phyloP scores from a whole-genome alignment of 2,888 invertebrate species.

The Drosophila demipolita region DNA sequence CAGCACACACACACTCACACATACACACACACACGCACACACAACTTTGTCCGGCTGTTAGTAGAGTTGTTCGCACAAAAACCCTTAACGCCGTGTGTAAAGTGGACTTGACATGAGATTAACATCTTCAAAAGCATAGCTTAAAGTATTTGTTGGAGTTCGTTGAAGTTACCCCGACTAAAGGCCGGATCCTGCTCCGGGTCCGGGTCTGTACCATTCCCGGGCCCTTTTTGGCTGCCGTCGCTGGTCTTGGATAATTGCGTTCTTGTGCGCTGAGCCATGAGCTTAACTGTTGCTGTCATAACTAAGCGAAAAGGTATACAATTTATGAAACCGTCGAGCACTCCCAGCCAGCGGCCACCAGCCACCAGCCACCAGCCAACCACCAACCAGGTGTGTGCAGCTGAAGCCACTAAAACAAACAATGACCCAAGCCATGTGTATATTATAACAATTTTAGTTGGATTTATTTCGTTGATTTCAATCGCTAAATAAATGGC shows the following conservation, averaged over 20 bases:
- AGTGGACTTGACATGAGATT: conserved; percentile 83
- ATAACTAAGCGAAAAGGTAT: conserved; percentile 81
- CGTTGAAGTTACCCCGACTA: conserved; percentile 62
- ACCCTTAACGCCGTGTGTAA: conserved; percentile 80
- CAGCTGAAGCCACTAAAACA: conserved; percentile 28
- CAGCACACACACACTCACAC: conserved; percentile 24
- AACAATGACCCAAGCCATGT: conserved; percentile 41
- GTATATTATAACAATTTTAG: conserved; percentile 72
- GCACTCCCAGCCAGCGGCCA: conserved; percentile 18
- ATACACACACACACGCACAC: conserved; percentile 47
- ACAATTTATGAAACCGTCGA: conserved; percentile 78
- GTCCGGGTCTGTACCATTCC: conserved; percentile 29
- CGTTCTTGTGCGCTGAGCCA: conserved; percentile 81
- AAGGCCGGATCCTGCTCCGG: conserved; percentile 16
- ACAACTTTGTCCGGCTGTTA: conserved; percentile 62
- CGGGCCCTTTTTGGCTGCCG: conserved; percentile 38
- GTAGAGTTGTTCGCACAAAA: conserved; percentile 43
- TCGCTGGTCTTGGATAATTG: conserved; percentile 77
- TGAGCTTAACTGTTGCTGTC: conserved; percentile 81
- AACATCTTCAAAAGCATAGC: conserved; percentile 82
- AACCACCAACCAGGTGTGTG: conserved; percentile 39
- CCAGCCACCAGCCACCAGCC: conserved; percentile 34
- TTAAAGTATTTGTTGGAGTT: conserved; percentile 80
- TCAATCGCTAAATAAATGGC: conserved; percentile 77
- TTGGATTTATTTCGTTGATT: conserved; percentile 77